Percentiles rank a stretch among this genome's conserved stretches.
phyloP scores from a whole-genome alignment of 2,797 vertebrate species.

The Labeo calbasu region DNA sequence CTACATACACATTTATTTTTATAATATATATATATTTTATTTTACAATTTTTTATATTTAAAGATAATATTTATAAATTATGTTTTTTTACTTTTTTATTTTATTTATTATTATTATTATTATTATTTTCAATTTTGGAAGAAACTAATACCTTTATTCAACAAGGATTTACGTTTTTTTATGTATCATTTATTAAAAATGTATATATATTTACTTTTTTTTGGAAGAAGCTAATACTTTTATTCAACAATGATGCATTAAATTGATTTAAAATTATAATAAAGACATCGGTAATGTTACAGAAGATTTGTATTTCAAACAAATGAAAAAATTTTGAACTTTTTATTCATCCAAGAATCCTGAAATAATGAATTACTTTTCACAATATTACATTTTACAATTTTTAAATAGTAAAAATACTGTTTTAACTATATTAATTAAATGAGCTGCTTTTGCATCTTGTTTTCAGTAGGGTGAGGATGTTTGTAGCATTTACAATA shows the following conservation, averaged over 20 bases:
- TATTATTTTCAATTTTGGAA: too few relatives aligned
- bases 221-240: neutral
- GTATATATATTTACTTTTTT: neutral
- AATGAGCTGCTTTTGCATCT: neutral
- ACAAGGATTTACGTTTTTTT: too few relatives aligned
- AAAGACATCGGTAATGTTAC: too few relatives aligned
- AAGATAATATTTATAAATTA: too few relatives aligned
- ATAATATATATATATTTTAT: too few relatives aligned
- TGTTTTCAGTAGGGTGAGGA: too few relatives aligned
- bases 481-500: neutral
- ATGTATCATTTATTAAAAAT: too few relatives aligned
- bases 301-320: neutral
- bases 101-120: too few relatives aligned
- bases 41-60: too few relatives aligned
- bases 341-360: neutral
- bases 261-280: neutral
- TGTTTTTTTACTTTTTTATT: too few relatives aligned
- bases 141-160: too few relatives aligned
- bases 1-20: neutral
- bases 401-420: too few relatives aligned
- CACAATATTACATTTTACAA: neutral
- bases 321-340: neutral
- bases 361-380: neutral
- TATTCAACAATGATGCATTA: neutral
- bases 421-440: neutral